Evolutionary conservation across 2,113 vertebrate genomes (phyloP), one percentile per base, ranked within the genome.

Genomic region (Pavo muticus): DNA sequence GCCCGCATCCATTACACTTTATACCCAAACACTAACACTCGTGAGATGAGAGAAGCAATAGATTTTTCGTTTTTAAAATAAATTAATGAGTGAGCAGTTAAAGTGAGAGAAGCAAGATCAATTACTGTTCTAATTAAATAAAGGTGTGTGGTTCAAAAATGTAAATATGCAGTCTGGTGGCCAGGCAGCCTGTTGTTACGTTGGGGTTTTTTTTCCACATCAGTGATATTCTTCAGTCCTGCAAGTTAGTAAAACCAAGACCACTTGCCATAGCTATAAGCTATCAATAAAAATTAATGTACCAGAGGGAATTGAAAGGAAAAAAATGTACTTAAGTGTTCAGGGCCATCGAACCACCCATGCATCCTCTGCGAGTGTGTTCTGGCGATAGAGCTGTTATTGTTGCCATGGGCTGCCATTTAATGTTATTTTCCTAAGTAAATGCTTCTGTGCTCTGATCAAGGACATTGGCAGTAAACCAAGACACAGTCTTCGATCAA

Each of bases 271-370:
- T 96, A 96, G 96, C 97, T 97, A 91, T 94, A 93, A 97, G 95
- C 97, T 96, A 97, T 97, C 97, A 97, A 97, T 98, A 98, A 98
- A 97, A 98, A 97, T 98, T 98, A 98, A 98, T 97, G 97, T 98
- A 97, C 94, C 97, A 97, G 81, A 92, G 95, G 97, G 97, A 97
- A 98, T 97, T 97, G 97, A 97, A 98, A 97, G 96, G 93, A 95
- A 96, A 96, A 93, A 97, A 96, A 96, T 80, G 95, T 96, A 96
- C 97, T 97, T 97, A 97, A 97, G 96, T 96, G 97, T 97, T 97
- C 96, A 97, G 97, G 97, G 97, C 97, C 97, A 97, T 95, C 79
- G 89, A 94, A 75, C 95, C 96, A 92, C 96, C 93, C 77, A 47
- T 87, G 91, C 94, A 74, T 97, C 96, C 93, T 89, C 75, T 88